phyloP scores from a whole-genome alignment of 2,888 invertebrate species.

The Drosophila nr. perissopoda region DNA sequence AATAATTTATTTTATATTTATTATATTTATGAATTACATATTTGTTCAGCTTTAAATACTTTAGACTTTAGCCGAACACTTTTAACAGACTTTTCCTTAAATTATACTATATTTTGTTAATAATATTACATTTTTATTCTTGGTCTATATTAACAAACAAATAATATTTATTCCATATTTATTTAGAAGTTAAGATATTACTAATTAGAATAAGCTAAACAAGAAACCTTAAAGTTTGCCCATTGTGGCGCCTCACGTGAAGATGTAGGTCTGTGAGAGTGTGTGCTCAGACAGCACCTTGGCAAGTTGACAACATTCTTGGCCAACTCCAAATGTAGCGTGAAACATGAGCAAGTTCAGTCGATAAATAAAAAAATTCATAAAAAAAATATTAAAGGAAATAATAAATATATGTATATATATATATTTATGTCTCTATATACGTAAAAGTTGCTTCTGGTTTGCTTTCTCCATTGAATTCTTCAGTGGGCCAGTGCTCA shows the following conservation, averaged over 20 bases:
- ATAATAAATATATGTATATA: conserved; percentile 2
- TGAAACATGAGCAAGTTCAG: conserved; percentile 54
- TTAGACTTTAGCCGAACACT: neutral
- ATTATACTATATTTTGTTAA: neutral
- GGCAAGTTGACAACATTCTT: conserved; percentile 56
- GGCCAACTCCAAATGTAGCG: conserved; percentile 55
- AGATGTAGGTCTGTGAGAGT: neutral
- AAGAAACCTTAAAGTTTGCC: neutral
- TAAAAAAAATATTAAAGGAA: conserved; percentile 10
- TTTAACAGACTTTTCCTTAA: neutral
- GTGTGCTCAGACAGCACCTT: conserved; percentile 30
- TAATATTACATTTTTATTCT: neutral
- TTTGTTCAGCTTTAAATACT: neutral
- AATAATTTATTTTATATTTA: neutral
- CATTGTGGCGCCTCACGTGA: conserved; percentile 3
- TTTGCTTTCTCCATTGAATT: conserved; percentile 29
- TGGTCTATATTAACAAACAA: neutral
- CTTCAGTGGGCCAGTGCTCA: conserved; percentile 55
- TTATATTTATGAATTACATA: neutral
- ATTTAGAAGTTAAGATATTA: neutral
- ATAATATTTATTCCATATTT: neutral
- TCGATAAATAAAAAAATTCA: conserved; percentile 2
- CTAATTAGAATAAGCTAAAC: neutral
- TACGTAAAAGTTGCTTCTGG: conserved; percentile 30
- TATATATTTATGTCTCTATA: neutral